Evolutionary conservation across 2,113 vertebrate species (phyloP).

Genomic region (Trogon melanurus): DNA sequence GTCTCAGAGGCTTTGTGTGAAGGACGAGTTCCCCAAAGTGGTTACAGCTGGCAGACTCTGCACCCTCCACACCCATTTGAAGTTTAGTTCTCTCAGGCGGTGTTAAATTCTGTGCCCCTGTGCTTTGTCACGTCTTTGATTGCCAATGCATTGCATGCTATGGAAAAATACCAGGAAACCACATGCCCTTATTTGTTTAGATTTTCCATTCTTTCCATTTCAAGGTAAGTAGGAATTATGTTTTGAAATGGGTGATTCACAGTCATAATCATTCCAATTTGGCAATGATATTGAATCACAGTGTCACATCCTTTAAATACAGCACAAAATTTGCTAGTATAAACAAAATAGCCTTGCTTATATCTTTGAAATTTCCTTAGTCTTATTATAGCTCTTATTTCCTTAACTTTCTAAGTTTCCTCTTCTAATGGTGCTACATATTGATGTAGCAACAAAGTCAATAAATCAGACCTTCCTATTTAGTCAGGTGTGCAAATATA

Average conservation of each 20-base stretch:
- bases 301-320: background rate
- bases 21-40: background rate
- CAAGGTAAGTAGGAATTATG: constrained; percentile 18
- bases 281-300: background rate
- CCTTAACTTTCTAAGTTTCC: background rate
- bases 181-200: background rate
- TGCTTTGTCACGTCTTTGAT: background rate
- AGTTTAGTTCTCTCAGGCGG: background rate
- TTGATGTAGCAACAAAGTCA: background rate
- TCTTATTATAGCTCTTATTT: background rate
- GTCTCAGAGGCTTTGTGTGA: background rate
- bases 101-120: background rate
- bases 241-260: constrained; percentile 39
- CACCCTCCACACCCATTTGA: background rate
- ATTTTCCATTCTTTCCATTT: constrained; percentile 31
- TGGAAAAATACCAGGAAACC: background rate
- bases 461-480: background rate
- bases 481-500: constrained; percentile 2
- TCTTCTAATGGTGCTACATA: background rate
- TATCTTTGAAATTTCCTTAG: background rate
- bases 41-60: background rate
- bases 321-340: background rate
- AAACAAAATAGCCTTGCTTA: background rate
- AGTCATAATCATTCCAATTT: background rate
- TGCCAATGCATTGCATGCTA: background rate